A percentile compares a stretch with the other conserved stretches of the same genome.
These are phyloP conservation scores for Imbricaverruca yamaguchii DNA, from an alignment of 2,888 invertebrate species.

Conservation along the genomic window DNA sequence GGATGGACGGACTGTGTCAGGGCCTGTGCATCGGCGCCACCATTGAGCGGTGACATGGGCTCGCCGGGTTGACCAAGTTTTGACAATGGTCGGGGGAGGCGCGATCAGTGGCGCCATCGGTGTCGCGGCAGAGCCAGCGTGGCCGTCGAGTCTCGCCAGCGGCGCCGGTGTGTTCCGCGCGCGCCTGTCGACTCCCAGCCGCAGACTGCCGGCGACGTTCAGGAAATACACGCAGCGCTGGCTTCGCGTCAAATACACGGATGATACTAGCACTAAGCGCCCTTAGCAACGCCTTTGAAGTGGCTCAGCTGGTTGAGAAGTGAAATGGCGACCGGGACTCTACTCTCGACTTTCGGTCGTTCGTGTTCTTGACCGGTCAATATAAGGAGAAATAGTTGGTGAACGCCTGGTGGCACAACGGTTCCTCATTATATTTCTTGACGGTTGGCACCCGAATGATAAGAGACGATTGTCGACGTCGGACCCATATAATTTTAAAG, in stretches of 20 bases:
- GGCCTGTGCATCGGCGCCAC: not conserved
- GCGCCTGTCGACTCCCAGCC: not conserved
- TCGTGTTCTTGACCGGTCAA: too few species aligned
- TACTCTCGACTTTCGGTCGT: too few species aligned
- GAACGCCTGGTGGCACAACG: too few species aligned
- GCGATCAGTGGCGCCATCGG: too few species aligned
- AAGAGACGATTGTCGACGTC: too few species aligned
- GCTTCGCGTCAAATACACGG: not conserved
- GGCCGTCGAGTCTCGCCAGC: not conserved
- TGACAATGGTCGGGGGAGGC: too few species aligned
- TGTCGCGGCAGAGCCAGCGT: too few species aligned
- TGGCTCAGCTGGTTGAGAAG: not conserved
- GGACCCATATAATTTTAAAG: too few species aligned
- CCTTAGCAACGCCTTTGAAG: not conserved
- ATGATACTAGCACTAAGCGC: not conserved
- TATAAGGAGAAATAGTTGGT: too few species aligned
- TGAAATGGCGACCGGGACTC: too few species aligned
- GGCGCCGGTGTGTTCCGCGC: not conserved
- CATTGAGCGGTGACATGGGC: not conserved
- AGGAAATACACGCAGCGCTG: not conserved
- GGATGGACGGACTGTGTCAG: not conserved
- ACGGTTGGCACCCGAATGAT: too few species aligned
- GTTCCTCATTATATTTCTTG: too few species aligned
- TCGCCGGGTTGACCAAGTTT: not conserved
- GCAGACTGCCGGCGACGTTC: not conserved